phyloP scores from a whole-genome alignment of 2,113 vertebrate genomes.

The Stigmatopora argus region DNA sequence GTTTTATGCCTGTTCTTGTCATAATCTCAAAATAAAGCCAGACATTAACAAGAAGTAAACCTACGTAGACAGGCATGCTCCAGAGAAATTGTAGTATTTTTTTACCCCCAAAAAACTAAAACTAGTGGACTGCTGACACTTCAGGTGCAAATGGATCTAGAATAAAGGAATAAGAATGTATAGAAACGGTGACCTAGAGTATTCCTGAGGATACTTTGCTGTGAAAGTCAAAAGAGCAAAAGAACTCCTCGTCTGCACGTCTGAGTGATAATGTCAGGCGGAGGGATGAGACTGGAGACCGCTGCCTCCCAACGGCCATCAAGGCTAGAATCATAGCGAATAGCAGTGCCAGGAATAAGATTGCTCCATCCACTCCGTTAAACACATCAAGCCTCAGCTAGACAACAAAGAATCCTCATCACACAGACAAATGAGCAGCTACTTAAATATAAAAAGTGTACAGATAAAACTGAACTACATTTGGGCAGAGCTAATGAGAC shows the following conservation, averaged over 20 bases:
- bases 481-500: constrained; percentile 25
- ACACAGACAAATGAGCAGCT: constrained; percentile 36
- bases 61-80: too few species aligned
- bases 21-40: too few species aligned
- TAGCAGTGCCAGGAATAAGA: constrained; percentile 22
- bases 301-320: constrained; percentile 58
- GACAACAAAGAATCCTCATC: constrained; percentile 29
- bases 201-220: constrained; percentile 47
- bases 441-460: constrained; percentile 12
- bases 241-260: constrained; percentile 58
- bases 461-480: constrained; percentile 26
- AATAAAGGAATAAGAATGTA: not conserved
- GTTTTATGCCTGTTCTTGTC: too few species aligned
- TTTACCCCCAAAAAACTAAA: too few species aligned
- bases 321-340: constrained; percentile 35
- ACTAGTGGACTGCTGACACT: not conserved
- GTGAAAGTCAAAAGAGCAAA: constrained; percentile 54
- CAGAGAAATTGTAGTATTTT: too few species aligned
- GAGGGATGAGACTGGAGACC: constrained; percentile 50
- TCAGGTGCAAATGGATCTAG: not conserved
- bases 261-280: constrained; percentile 59
- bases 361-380: constrained; percentile 46
- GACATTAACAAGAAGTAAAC: too few species aligned
- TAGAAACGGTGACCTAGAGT: constrained; percentile 20
- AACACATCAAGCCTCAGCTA: constrained; percentile 23